A percentile compares a stretch with the other conserved stretches of the same genome.
Evolutionary conservation across 35 echinoderm and acorn worm species (phyloP).

Genomic region (Ophioderma brevispina): DNA sequence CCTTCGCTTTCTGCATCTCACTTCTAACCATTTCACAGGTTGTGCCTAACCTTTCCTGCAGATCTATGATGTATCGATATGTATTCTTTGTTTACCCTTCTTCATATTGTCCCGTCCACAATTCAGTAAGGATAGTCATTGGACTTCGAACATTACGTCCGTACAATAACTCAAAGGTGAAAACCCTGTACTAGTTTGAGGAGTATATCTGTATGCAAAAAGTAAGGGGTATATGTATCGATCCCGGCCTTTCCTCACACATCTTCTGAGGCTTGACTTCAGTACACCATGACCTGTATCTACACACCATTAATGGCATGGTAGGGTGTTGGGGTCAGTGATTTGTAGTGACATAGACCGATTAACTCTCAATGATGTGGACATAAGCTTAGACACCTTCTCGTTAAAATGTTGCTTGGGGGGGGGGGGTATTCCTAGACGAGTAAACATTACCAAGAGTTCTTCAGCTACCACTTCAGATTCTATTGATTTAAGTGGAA

Average conservation of each 20-base stretch:
- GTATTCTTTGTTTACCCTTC: constrained; percentile 44
- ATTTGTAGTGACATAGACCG: neutral
- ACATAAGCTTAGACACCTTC: constrained; percentile 5
- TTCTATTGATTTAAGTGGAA: neutral
- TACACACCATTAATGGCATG: neutral
- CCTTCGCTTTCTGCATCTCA: constrained; percentile 17
- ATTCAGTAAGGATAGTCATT: constrained; percentile 33
- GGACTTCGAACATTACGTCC: constrained; percentile 44
- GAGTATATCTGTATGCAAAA: constrained; percentile 47
- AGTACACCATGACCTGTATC: neutral
- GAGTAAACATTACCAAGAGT: constrained; percentile 2
- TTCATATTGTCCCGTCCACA: constrained; percentile 25
- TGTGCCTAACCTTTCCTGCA: constrained; percentile 29
- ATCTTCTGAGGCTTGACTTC: constrained; percentile 13
- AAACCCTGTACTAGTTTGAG: constrained; percentile 32
- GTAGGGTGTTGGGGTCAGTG: constrained; percentile 4
- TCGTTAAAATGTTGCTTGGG: constrained; percentile 1
- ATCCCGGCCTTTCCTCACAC: constrained; percentile 63
- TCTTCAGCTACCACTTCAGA: neutral
- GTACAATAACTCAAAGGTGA: constrained; percentile 64
- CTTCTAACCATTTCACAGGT: constrained; percentile 59
- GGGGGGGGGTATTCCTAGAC: too few relatives aligned
- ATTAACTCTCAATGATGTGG: neutral
- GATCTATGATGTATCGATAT: constrained; percentile 65
- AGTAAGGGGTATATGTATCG: constrained; percentile 14